A percentile compares a stretch with the other conserved stretches of the same genome.
phyloP scores from a whole-genome alignment of 1,140 invertebrate genomes.

The Ceratosolen fusciceps region DNA sequence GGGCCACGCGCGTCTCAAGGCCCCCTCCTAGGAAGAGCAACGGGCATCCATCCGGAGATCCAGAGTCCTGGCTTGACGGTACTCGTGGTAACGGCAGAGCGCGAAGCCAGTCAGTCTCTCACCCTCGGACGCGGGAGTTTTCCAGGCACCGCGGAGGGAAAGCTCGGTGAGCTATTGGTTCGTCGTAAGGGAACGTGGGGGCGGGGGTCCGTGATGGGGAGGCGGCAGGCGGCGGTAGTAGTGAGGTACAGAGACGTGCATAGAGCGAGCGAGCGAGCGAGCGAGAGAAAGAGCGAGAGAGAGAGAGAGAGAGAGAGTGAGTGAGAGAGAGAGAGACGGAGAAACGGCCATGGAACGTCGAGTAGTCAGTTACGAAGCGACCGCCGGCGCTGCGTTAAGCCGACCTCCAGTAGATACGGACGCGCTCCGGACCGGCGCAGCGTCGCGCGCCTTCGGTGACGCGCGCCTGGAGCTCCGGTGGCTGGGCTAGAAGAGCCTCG shows the following conservation, averaged over 20 bases:
- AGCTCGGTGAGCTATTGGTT: conserved; percentile 12
- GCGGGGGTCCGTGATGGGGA: no score
- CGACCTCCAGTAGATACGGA: not conserved
- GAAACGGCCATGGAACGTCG: not conserved
- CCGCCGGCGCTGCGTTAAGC: conserved; percentile 21
- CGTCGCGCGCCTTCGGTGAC: not conserved
- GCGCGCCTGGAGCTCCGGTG: not conserved
- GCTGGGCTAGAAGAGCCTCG: not conserved
- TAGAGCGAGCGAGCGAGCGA: not conserved
- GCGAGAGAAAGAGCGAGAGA: not conserved
- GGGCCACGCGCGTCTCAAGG: no score
- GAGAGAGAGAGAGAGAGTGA: not conserved
- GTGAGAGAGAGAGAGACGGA: not conserved
- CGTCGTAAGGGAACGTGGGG: not conserved
- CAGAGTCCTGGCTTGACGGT: no score
- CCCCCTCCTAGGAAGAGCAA: no score
- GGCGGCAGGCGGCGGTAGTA: no score
- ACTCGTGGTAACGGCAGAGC: no score
- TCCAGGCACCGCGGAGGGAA: not conserved
- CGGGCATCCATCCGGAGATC: no score
- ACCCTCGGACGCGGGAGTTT: not conserved
- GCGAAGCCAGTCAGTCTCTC: not conserved
- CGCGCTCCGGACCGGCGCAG: not conserved
- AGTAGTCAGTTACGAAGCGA: conserved; percentile 44
- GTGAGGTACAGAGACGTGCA: no score